Evolutionary conservation across 2,113 vertebrate genomes (phyloP).

Genomic region (Scatophagus argus): DNA sequence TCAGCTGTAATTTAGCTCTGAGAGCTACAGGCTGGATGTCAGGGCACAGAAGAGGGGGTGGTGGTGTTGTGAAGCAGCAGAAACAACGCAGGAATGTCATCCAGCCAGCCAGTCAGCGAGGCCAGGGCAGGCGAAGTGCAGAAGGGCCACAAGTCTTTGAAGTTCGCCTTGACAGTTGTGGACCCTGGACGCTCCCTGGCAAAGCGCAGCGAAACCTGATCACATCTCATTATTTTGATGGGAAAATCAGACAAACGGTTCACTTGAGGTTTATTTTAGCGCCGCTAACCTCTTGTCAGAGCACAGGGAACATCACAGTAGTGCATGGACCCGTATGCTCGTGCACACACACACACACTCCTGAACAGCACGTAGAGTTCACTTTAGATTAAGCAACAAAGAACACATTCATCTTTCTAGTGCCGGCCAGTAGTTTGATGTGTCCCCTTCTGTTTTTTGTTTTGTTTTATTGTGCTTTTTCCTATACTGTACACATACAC

Average conservation of each 20-base stretch:
- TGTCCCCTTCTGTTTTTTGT: constrained; percentile 73
- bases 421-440: constrained; percentile 56
- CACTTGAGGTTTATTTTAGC: constrained; percentile 71
- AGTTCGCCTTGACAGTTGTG: constrained; percentile 73
- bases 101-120: constrained; percentile 55
- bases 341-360: constrained; percentile 2
- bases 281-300: constrained; percentile 67
- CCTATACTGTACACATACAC: constrained; percentile 9
- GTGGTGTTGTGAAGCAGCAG: too few species aligned
- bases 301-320: constrained; percentile 37
- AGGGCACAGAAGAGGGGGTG: constrained; percentile 24
- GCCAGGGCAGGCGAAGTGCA: constrained; percentile 60
- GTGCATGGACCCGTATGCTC: not conserved
- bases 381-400: constrained; percentile 76
- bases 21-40: constrained; percentile 47
- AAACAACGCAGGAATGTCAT: constrained; percentile 67
- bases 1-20: constrained; percentile 46
- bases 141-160: constrained; percentile 72
- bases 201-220: constrained; percentile 63
- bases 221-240: constrained; percentile 80
- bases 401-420: constrained; percentile 73
- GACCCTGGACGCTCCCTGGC: constrained; percentile 71
- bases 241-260: constrained; percentile 78
- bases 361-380: constrained; percentile 58
- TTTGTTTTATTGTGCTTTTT: constrained; percentile 68